Conservation (phyloP, 2,888 invertebrate species). For the Azorinus chamasolen region DNA sequence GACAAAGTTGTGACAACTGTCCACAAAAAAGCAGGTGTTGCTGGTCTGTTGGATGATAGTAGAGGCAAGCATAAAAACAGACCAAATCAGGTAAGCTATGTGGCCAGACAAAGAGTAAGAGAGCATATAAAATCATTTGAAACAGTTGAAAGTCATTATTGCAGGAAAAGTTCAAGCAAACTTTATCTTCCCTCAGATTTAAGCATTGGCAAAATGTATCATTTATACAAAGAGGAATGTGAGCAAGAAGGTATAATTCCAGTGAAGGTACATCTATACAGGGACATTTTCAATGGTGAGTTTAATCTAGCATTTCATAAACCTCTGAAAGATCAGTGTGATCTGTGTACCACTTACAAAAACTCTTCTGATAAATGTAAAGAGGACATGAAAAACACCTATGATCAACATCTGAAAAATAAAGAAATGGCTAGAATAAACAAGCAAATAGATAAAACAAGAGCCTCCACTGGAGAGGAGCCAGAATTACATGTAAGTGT, state of each 20-base stretch:
- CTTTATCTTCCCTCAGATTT: conserved; percentile 9
- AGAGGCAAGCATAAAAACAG: conserved; percentile 16
- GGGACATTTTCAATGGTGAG: conserved; percentile 14
- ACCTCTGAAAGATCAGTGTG: conserved; percentile 30
- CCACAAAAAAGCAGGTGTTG: conserved; percentile 21
- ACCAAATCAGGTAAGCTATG: conserved; percentile 5
- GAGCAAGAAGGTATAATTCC: not conserved
- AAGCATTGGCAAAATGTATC: conserved; percentile 18
- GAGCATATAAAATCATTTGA: conserved; percentile 27
- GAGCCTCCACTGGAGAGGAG: no score
- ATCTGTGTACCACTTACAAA: conserved; percentile 3
- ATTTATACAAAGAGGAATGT: conserved; percentile 7
- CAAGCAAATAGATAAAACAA: no score
- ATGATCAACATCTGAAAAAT: no score
- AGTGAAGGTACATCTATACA: conserved; percentile 5
- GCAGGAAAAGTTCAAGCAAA: conserved; percentile 26
- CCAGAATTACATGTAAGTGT: no score
- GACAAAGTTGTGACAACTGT: conserved; percentile 4
- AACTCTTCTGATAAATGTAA: no score
- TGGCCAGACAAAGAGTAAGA: conserved; percentile 4
- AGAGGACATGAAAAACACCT: no score
- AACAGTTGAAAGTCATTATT: conserved; percentile 31
- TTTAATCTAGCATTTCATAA: conserved; percentile 27
- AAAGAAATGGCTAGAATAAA: no score
- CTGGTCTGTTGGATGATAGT: conserved; percentile 13